These are phyloP conservation scores for Bellardia bayeri DNA, from an alignment of 2,888 invertebrate genomes.

Conservation along the genomic window DNA sequence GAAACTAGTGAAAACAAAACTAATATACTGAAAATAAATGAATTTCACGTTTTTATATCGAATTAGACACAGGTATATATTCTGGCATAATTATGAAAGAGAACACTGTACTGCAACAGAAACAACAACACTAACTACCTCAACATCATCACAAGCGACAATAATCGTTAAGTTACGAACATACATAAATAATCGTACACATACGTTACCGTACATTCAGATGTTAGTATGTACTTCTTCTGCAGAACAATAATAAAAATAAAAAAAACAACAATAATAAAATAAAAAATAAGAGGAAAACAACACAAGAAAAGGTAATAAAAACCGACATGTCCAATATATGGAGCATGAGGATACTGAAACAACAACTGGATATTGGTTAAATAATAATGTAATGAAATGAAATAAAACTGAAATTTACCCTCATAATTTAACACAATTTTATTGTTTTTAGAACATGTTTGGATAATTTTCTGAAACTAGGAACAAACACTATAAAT, in stretches of 20 bases:
- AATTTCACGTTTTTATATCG: background rate
- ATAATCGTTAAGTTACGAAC: conserved; percentile 59
- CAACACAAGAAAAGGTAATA: conserved; percentile 7
- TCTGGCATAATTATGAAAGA: background rate
- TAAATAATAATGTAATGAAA: background rate
- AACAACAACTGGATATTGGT: background rate
- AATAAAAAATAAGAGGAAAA: background rate
- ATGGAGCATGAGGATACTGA: conserved; percentile 31
- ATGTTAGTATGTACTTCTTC: conserved; percentile 27
- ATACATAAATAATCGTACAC: conserved; percentile 12
- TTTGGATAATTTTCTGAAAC: background rate
- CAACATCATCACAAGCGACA: conserved; percentile 49
- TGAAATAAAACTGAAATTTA: background rate
- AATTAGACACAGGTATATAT: too few species aligned
- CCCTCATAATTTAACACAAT: background rate
- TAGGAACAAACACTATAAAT: background rate
- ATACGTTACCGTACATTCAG: conserved; percentile 12
- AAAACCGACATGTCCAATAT: conserved; percentile 52
- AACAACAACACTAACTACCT: conserved; percentile 45
- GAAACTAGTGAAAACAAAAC: too few species aligned
- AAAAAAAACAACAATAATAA: conserved; percentile 13
- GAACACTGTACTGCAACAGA: conserved; percentile 18
- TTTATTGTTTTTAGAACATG: conserved; percentile 1
- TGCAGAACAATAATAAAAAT: conserved; percentile 18
- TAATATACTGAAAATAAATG: too few species aligned